These are phyloP conservation scores for Sesamia nonagrioides DNA, from an alignment of 1,140 invertebrate genomes.

Conservation along the genomic window DNA sequence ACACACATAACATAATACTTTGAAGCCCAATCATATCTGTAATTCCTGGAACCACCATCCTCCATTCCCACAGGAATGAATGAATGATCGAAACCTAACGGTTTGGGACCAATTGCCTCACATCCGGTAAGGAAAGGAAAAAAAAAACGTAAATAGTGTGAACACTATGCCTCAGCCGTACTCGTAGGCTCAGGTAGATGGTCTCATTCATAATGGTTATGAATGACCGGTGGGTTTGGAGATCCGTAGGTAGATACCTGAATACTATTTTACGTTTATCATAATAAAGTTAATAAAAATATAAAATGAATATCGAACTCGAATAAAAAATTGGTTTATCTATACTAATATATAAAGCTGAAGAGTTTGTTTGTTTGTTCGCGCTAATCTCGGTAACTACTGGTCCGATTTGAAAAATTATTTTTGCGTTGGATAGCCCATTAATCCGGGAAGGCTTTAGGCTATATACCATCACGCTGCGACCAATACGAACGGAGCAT, in stretches of 20 bases:
- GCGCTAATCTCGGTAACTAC: too few relatives aligned
- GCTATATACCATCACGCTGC: too few relatives aligned
- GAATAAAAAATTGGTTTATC: too few relatives aligned
- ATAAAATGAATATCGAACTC: too few relatives aligned
- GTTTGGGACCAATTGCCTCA: slow-evolving; percentile 72
- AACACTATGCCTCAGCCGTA: slow-evolving; percentile 64
- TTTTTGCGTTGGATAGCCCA: too few relatives aligned
- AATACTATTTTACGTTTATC: not conserved
- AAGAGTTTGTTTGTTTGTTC: too few relatives aligned
- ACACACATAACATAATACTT: not conserved
- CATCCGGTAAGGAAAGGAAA: slow-evolving; percentile 65
- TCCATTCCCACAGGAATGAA: slow-evolving; percentile 49
- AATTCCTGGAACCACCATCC: slow-evolving; percentile 27
- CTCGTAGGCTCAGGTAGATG: slow-evolving; percentile 65
- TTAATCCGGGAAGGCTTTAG: too few relatives aligned
- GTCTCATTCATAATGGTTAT: slow-evolving; percentile 72
- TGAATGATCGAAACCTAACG: slow-evolving; percentile 69
- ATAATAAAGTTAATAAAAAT: too few relatives aligned
- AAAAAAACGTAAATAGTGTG: slow-evolving; percentile 68
- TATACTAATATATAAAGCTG: too few relatives aligned
- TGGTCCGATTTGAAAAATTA: too few relatives aligned
- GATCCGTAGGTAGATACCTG: not conserved
- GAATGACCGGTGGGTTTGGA: slow-evolving; percentile 69
- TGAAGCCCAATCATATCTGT: not conserved
- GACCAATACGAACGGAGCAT: too few relatives aligned